phyloP scores from a whole-genome alignment of 1,140 invertebrate genomes.

The Dendroctonus valens region DNA sequence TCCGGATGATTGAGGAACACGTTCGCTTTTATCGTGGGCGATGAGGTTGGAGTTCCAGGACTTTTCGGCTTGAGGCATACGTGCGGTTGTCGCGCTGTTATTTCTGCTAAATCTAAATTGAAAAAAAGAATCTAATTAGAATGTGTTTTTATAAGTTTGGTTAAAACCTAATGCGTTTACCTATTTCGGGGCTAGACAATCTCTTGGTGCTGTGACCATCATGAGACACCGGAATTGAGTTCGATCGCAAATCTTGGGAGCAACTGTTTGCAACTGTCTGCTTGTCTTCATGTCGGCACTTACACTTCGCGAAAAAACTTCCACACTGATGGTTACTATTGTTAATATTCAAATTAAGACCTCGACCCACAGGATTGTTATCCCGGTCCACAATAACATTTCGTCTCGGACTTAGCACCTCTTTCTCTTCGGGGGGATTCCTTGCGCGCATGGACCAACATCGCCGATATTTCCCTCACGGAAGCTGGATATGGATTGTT shows the following conservation, averaged over 20 bases:
- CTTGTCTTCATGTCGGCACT: conserved; percentile 40
- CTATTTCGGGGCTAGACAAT: conserved; percentile 46
- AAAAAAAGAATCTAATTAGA: conserved; percentile 9
- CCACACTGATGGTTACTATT: conserved; percentile 48
- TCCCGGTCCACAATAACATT: conserved; percentile 1
- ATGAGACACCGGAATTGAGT: conserved; percentile 17
- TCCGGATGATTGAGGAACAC: conserved; percentile 45
- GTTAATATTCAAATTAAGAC: conserved; percentile 35
- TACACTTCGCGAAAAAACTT: conserved; percentile 49
- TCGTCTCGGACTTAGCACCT: conserved; percentile 3
- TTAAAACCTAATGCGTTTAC: conserved; percentile 12
- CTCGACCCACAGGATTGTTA: conserved; percentile 34
- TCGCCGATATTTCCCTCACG: conserved; percentile 37
- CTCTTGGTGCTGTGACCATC: conserved; percentile 37
- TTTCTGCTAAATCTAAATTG: conserved; percentile 20
- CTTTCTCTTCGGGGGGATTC: conserved; percentile 24
- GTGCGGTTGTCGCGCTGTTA: conserved; percentile 13
- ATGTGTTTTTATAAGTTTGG: conserved; percentile 1
- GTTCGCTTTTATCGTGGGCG: conserved; percentile 35
- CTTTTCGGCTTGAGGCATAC: conserved; percentile 30
- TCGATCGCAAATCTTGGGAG: conserved; percentile 23
- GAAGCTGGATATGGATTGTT: conserved; percentile 38
- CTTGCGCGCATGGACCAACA: conserved; percentile 40
- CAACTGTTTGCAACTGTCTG: conserved; percentile 13
- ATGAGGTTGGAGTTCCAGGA: conserved; percentile 20